Evolutionary conservation across 2,888 invertebrate genomes (phyloP), one percentile per base, ranked within the genome.

Genomic region (Caenorhabditis macrosperma): DNA sequence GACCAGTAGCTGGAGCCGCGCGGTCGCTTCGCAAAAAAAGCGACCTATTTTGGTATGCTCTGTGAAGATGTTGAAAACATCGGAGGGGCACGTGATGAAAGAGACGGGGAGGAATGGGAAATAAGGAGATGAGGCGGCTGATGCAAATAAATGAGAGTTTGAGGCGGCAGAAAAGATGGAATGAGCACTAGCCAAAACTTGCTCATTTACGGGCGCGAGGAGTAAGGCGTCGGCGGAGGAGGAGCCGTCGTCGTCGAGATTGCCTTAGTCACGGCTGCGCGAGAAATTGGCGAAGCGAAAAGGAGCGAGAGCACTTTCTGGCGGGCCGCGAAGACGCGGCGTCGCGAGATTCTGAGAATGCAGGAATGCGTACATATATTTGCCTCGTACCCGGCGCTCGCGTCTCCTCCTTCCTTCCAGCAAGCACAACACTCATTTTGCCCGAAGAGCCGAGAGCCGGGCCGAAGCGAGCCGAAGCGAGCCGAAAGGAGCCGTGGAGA

Each of bases 371-470:
- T 28, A 44, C 68, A 68, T 48, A 9, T 24, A 59, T 67, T 52
- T 33, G 12, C 35, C 12, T 20, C 50, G 41, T 60, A 50, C 50
- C n/a, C 68, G 24, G 24, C 26, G 4, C 41, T 69, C 60, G 50
- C 52, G 28, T 60, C 60, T 30, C 59, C 50, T 54, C 44, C 44
- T 57, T 60, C 60, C 38, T 59, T 50, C 68, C 60, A 60, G n/a
- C n/a, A n/a, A n/a, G 35, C 46, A 24, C 68, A 52, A 57, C 68
- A 68, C 59, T 69, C 68, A 52, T 69, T 60, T 60, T 22, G 35
- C 41, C 15, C 33, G 7, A 33, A 33, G 33, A 33, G 33, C 33
- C 33, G 33, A 33, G 33, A 33, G 10, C 10, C 33, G 33, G n/a
- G n/a, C n/a, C n/a, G n/a, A n/a, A n/a, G n/a, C n/a, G n/a, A n/a